phyloP scores from a whole-genome alignment of 2,888 invertebrate species.

The Mechanitis messenoides region DNA sequence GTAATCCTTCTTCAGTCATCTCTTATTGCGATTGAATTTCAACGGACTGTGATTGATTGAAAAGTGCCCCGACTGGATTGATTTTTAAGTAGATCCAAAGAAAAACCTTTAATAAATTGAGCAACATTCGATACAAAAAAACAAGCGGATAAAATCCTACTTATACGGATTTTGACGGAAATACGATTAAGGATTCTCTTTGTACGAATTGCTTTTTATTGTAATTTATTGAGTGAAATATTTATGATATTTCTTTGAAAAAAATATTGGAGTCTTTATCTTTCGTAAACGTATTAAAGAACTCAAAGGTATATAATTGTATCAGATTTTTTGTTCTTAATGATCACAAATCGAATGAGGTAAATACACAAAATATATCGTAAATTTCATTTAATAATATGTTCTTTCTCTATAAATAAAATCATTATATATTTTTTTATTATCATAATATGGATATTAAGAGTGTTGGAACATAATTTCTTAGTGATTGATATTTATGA shows the following conservation, averaged over 20 bases:
- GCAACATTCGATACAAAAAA: conserved; percentile 58
- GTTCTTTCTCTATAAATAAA: too few species aligned
- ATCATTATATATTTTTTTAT: too few species aligned
- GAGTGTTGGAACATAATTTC: too few species aligned
- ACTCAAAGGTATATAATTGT: background rate
- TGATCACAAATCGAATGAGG: background rate
- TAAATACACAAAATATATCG: too few species aligned
- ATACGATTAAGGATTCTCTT: conserved; percentile 46
- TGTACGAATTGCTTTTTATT: conserved; percentile 27
- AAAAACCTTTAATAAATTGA: conserved; percentile 64
- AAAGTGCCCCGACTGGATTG: conserved; percentile 57
- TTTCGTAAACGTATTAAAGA: background rate
- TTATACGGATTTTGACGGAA: conserved; percentile 52
- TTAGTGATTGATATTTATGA: too few species aligned
- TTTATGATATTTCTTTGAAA: conserved; percentile 26
- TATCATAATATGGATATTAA: too few species aligned
- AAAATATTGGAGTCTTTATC: conserved; percentile 11
- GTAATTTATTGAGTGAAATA: conserved; percentile 29
- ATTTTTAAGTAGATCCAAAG: conserved; percentile 65
- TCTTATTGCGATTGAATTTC: conserved; percentile 68
- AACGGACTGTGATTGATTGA: conserved; percentile 70
- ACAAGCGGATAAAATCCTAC: conserved; percentile 56
- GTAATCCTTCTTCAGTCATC: conserved; percentile 66
- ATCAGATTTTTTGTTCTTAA: background rate
- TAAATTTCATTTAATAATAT: too few species aligned